phyloP scores from a whole-genome alignment of 1,140 invertebrate species.

The Lamellibrachia luymesi region DNA sequence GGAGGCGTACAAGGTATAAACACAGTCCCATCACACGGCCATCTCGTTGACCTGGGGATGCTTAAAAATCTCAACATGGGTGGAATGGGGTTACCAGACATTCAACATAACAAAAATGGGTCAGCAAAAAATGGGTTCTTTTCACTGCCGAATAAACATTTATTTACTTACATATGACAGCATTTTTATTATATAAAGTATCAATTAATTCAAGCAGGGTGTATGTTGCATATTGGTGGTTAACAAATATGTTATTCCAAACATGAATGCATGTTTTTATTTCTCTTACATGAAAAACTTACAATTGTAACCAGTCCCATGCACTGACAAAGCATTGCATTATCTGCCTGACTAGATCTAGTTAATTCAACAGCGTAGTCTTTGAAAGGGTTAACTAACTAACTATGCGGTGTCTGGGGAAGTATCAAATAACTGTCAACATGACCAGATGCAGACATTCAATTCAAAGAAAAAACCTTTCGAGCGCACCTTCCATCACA shows the following conservation, averaged over 20 bases:
- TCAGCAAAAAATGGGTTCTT: background rate
- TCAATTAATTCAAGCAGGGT: too few relatives aligned
- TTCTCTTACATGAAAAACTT: too few relatives aligned
- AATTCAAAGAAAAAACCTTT: background rate
- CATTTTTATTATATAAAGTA: too few relatives aligned
- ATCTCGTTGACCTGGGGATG: background rate
- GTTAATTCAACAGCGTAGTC: too few relatives aligned
- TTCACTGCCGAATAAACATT: background rate
- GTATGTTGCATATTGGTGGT: background rate
- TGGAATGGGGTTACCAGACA: background rate
- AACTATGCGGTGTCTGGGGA: background rate
- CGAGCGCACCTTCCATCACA: background rate
- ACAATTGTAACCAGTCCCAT: too few relatives aligned
- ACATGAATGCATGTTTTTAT: background rate
- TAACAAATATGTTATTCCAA: background rate
- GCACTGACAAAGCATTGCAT: too few relatives aligned
- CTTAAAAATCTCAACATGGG: background rate
- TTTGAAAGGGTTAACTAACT: background rate
- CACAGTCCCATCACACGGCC: background rate
- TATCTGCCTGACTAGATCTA: too few relatives aligned
- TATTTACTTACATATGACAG: too few relatives aligned
- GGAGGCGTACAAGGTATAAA: background rate
- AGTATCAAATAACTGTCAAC: background rate
- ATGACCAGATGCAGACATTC: background rate
- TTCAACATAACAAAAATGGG: background rate